Percentiles rank a stretch among this genome's conserved stretches.
These are phyloP conservation scores for Platichthys flesus DNA, from an alignment of 2,113 vertebrate genomes.

Conservation along the genomic window DNA sequence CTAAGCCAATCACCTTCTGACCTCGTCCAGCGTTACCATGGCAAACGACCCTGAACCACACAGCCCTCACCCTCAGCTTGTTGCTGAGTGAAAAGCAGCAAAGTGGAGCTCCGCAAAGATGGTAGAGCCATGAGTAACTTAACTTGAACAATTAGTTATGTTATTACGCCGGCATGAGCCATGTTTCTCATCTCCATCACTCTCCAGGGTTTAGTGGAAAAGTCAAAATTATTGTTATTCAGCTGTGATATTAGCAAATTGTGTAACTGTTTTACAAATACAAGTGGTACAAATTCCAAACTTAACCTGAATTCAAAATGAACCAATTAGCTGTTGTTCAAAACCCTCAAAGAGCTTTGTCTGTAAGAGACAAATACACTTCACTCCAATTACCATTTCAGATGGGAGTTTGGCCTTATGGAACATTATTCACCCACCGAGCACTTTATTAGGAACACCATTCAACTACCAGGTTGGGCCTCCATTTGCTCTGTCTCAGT, in stretches of 20 bases:
- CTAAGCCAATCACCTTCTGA: conserved; percentile 77
- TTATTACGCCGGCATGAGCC: background rate
- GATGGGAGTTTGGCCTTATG: background rate
- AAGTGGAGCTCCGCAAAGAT: conserved; percentile 15
- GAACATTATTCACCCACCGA: too few species aligned
- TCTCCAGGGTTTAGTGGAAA: background rate
- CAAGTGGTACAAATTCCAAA: background rate
- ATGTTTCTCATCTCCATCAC: background rate
- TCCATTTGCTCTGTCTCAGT: background rate
- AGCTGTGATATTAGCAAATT: background rate
- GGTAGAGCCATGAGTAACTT: conserved; percentile 23
- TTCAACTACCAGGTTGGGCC: background rate
- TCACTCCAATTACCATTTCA: background rate
- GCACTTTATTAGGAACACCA: background rate
- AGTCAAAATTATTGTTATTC: background rate
- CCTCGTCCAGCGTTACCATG: conserved; percentile 74
- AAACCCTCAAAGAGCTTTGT: background rate
- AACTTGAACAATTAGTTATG: conserved; percentile 8
- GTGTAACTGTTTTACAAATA: background rate
- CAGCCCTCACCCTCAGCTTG: conserved; percentile 46
- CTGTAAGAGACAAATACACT: background rate
- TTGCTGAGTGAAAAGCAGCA: conserved; percentile 41
- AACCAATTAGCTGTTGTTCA: background rate
- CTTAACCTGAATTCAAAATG: background rate
- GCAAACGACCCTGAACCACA: conserved; percentile 72